A percentile compares a stretch with the other conserved stretches of the same genome.
Evolutionary conservation across 2,888 invertebrate species (phyloP).

Genomic region (Cataglyphis albicans): DNA sequence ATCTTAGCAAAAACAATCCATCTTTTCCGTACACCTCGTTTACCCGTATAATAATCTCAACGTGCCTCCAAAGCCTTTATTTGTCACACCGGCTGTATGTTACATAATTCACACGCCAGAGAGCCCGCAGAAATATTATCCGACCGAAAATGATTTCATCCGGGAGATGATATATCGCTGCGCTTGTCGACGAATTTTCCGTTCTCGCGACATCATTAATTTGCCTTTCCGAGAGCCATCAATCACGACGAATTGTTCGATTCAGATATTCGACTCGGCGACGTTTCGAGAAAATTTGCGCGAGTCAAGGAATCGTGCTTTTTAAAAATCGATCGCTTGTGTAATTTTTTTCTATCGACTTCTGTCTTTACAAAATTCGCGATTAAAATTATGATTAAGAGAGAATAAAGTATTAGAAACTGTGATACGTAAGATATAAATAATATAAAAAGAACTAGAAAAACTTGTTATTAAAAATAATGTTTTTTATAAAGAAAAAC

Average conservation of each 20-base stretch:
- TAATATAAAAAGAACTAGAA: not conserved
- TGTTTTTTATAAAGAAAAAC: not conserved
- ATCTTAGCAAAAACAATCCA: conserved; percentile 31
- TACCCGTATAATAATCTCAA: conserved; percentile 42
- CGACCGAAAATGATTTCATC: conserved; percentile 64
- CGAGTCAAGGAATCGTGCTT: not conserved
- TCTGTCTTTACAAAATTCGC: not conserved
- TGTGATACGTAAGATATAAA: not conserved
- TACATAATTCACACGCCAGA: conserved; percentile 42
- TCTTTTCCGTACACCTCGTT: conserved; percentile 27
- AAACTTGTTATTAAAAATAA: not conserved
- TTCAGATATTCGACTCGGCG: conserved; percentile 23
- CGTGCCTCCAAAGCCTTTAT: conserved; percentile 38
- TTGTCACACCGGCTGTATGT: conserved; percentile 31
- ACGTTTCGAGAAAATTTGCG: conserved; percentile 5
- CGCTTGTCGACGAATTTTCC: conserved; percentile 49
- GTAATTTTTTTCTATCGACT: not conserved
- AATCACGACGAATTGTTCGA: conserved; percentile 57
- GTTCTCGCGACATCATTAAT: conserved; percentile 68
- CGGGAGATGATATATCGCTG: conserved; percentile 67
- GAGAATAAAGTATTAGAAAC: not conserved
- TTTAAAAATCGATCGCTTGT: conserved; percentile 18
- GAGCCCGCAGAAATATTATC: conserved; percentile 64
- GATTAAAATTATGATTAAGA: not conserved
- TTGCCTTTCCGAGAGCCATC: conserved; percentile 65